These are phyloP conservation scores for Drosophila prosaltans DNA, from an alignment of 1,140 invertebrate species.

Conservation along the genomic window DNA sequence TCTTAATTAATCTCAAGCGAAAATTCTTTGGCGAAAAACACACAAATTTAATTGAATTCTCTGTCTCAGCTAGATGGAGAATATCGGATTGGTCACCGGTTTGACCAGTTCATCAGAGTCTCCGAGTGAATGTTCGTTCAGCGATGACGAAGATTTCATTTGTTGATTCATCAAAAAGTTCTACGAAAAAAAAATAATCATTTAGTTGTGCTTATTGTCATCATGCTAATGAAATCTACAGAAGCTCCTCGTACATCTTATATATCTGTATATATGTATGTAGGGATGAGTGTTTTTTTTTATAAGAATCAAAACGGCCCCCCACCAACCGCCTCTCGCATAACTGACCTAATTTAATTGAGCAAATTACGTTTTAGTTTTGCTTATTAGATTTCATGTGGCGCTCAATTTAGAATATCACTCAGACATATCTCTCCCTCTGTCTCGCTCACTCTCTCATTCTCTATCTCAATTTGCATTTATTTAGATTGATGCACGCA, in stretches of 20 bases:
- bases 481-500: constrained; percentile 33
- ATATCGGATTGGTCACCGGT: constrained; percentile 31
- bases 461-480: constrained; percentile 57
- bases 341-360: constrained; percentile 68
- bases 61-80: not conserved
- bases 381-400: constrained; percentile 71
- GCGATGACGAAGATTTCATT: constrained; percentile 4
- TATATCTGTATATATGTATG: no score
- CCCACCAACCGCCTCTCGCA: not conserved
- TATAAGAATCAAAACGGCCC: constrained; percentile 30
- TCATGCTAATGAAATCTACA: constrained; percentile 47
- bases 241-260: not conserved
- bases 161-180: constrained; percentile 48
- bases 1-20: constrained; percentile 58
- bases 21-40: constrained; percentile 35
- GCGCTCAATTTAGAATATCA: constrained; percentile 55
- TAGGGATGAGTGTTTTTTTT: not conserved
- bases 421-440: constrained; percentile 21
- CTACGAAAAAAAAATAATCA: constrained; percentile 27
- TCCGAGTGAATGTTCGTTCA: not conserved
- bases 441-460: constrained; percentile 4
- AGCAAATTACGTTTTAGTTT: constrained; percentile 60
- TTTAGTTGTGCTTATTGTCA: constrained; percentile 32
- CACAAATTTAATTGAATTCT: constrained; percentile 32
- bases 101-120: constrained; percentile 50